phyloP scores from a whole-genome alignment of 1,140 invertebrate species.

The Papilio helenus region DNA sequence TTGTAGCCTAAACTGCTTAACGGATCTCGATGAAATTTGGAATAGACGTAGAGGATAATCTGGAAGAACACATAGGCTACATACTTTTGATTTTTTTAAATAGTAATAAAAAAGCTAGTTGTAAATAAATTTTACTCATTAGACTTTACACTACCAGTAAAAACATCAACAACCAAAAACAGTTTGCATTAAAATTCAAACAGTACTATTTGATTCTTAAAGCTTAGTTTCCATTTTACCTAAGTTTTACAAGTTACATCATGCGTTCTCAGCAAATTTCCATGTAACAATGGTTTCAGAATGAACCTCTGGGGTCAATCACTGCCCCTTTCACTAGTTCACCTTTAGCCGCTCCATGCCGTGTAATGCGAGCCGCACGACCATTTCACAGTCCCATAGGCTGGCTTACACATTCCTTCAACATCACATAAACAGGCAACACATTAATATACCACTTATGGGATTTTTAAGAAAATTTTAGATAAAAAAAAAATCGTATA shows the following conservation, averaged over 20 bases:
- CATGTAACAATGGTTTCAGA: slow-evolving; percentile 37
- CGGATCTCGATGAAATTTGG: no score
- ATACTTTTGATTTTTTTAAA: no score
- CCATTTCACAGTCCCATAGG: slow-evolving; percentile 31
- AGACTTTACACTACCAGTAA: no score
- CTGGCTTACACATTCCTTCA: slow-evolving; percentile 19
- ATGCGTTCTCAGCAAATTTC: slow-evolving; percentile 3
- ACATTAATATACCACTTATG: background rate
- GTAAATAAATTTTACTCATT: no score
- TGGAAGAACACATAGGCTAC: no score
- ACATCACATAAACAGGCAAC: background rate
- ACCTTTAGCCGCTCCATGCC: slow-evolving; percentile 43
- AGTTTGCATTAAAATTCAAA: no score
- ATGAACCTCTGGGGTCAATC: slow-evolving; percentile 44
- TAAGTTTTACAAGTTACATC: background rate
- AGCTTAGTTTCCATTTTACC: background rate
- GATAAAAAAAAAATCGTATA: no score
- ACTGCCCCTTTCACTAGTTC: slow-evolving; percentile 50
- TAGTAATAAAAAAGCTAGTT: no score
- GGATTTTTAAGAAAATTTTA: no score
- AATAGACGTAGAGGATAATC: no score
- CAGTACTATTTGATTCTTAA: background rate
- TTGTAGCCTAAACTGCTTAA: no score
- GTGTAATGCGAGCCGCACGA: slow-evolving; percentile 46
- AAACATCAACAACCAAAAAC: no score